These are phyloP conservation scores for Zootoca vivipara DNA, from an alignment of 2,113 vertebrate genomes.

Conservation along the genomic window DNA sequence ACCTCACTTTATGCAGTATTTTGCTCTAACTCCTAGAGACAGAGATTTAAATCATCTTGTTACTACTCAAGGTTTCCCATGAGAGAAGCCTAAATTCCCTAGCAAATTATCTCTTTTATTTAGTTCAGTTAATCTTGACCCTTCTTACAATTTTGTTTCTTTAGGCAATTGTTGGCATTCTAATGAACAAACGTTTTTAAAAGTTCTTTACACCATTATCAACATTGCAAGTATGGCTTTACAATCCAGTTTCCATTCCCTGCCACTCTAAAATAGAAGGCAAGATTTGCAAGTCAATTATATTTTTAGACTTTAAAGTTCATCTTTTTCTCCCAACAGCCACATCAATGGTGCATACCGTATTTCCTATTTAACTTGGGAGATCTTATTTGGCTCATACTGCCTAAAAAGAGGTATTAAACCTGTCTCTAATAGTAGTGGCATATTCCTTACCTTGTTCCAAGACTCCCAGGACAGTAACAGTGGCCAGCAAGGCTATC, in stretches of 20 bases:
- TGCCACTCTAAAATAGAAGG: not conserved
- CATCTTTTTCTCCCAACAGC: fast-evolving
- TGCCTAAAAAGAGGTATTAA: not conserved
- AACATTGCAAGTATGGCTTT: not conserved
- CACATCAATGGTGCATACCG: not conserved
- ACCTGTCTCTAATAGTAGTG: not conserved
- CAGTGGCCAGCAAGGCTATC: slow-evolving; percentile 75
- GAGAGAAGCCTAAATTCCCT: not conserved
- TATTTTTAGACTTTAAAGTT: not conserved
- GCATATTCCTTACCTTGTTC: slow-evolving; percentile 83
- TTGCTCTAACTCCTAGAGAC: not conserved
- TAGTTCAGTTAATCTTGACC: not conserved
- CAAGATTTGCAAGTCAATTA: not conserved
- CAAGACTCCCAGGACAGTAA: slow-evolving; percentile 84
- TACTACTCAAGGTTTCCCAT: not conserved
- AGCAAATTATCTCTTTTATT: not conserved
- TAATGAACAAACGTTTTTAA: not conserved
- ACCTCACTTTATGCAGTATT: not conserved
- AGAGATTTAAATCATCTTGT: not conserved
- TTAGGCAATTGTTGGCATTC: not conserved
- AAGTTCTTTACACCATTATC: not conserved
- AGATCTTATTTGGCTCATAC: not conserved
- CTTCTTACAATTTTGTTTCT: not conserved
- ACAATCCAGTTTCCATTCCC: not conserved
- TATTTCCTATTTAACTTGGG: not conserved